Conservation (phyloP, 1,140 invertebrate genomes). For the Latrodectus geometricus region DNA sequence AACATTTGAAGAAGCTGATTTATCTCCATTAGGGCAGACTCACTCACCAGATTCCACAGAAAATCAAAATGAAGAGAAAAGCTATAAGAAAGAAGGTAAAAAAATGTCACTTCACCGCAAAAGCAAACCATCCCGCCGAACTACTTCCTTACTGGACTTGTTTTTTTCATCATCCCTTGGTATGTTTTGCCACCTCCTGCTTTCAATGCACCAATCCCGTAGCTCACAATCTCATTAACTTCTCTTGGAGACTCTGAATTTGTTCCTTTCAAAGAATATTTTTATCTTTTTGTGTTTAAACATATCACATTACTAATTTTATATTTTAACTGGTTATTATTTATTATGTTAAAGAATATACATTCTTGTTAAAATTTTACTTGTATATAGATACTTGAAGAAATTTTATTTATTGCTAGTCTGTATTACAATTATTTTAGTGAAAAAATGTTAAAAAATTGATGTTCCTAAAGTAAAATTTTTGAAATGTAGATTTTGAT, state of each 20-base stretch:
- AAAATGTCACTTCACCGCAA: constrained; percentile 65
- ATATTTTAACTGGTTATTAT: too few relatives aligned
- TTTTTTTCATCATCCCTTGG: constrained; percentile 63
- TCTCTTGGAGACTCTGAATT: not conserved
- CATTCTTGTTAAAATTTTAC: too few relatives aligned
- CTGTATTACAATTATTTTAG: too few relatives aligned
- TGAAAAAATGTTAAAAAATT: too few relatives aligned
- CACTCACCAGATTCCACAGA: constrained; percentile 68
- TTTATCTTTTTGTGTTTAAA: too few relatives aligned
- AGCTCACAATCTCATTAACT: not conserved
- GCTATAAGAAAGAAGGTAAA: constrained; percentile 72
- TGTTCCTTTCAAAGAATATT: not conserved
- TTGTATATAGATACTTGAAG: too few relatives aligned
- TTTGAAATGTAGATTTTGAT: too few relatives aligned
- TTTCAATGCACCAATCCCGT: not conserved
- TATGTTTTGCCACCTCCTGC: constrained; percentile 47
- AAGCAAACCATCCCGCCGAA: constrained; percentile 86
- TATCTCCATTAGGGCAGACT: constrained; percentile 66
- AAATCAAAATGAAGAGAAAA: constrained; percentile 70
- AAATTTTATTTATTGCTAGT: too few relatives aligned
- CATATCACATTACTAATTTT: too few relatives aligned
- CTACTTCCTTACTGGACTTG: constrained; percentile 82
- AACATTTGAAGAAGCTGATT: constrained; percentile 73
- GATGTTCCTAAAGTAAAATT: too few relatives aligned
- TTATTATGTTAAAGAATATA: too few relatives aligned